Conservation (phyloP, 2,113 vertebrate species). For the Nettapus auritus region DNA sequence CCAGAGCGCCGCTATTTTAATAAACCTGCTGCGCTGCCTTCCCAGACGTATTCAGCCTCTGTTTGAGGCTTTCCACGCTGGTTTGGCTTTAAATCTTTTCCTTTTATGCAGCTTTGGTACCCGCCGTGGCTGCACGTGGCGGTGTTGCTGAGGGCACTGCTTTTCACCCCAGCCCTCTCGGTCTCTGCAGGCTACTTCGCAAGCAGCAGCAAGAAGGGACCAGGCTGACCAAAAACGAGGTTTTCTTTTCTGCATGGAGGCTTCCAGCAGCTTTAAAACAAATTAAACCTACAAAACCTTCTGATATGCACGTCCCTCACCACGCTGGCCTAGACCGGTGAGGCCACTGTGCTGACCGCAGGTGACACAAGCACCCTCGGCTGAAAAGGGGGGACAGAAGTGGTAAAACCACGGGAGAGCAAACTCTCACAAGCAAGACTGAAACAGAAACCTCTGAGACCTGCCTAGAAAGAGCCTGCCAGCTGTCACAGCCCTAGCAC, state of each 20-base stretch:
- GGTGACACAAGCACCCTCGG: not conserved
- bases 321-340: not conserved
- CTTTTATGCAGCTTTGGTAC: not conserved
- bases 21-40: not conserved
- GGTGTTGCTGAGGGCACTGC: not conserved
- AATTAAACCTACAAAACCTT: no score
- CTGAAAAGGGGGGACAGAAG: not conserved
- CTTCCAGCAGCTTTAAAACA: not conserved
- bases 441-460: not conserved
- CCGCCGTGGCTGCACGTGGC: not conserved
- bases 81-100: not conserved
- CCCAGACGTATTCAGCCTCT: not conserved
- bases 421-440: not conserved
- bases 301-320: not conserved
- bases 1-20: not conserved
- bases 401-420: not conserved
- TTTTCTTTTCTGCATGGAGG: not conserved
- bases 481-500: not conserved
- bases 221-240: not conserved
- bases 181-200: not conserved
- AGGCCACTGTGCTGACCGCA: not conserved
- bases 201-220: not conserved
- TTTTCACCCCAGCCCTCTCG: not conserved
- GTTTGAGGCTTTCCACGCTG: not conserved
- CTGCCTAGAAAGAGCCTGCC: not conserved